Base-by-base conservation (phyloP, 2,888 invertebrate species). In the Melieria crassipennis region DNA sequence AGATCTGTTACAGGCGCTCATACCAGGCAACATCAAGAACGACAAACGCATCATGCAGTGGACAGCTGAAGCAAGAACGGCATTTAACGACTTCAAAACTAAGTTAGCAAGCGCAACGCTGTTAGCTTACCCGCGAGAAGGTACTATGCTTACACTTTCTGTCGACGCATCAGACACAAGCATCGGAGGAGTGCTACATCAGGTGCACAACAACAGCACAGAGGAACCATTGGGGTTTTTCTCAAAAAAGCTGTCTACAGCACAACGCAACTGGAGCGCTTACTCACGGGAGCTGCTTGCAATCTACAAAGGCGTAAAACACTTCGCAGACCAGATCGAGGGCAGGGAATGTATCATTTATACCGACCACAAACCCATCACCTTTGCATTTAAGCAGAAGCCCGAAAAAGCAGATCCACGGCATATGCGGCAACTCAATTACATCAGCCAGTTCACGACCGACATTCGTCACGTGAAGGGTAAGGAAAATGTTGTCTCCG, bases 281-380 rank as follows among this genome's bases (percentile, higher is more conserved):
- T 87, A 86, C 73, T 85, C 87, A 69, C 55, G 84, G 7, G 85
- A 86, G 74, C 78, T 87, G 0, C 76, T 86, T 4, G 85, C 84
- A 0, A 82, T 85, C 1, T 87, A 84, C 66, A 73, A 78, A 56
- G 81, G 82, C 0, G 77, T 87, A 1, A 80, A 80, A 65, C 75
- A 84, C 70, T 87, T 87, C 72, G 75, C 81, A 7, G 78, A 83
- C 47, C 79, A 84, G 77, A 60, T 87, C 0, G 87, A 88, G 77
- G 84, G 82, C 0, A 74, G 80, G 48, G 30, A 80, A 60, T 80
- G 83, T 47, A 76, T 70, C 1, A 79, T 85, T 3, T 79, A 73
- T 48, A 86, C 84, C 0, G 84, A 85, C 76, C 73, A 76, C 50
- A 73, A 67, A n/a, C 72, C 73, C 4, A 46, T 74, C 4, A 70